Evolutionary conservation across 2,113 vertebrate genomes (phyloP), one percentile per base, ranked within the genome.

Genomic region (Pomatorhinus ruficollis): DNA sequence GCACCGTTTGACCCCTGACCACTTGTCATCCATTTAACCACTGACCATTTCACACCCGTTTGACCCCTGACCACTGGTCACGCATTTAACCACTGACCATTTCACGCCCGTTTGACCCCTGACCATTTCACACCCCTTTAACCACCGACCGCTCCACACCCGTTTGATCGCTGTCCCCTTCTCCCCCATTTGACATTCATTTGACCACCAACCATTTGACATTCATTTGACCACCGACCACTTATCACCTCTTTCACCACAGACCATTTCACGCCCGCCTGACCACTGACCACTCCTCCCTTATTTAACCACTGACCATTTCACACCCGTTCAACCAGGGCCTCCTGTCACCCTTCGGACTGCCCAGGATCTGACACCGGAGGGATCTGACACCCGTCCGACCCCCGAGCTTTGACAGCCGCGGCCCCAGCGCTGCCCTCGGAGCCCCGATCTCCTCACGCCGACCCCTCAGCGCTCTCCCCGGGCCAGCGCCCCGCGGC

Each of bases 221-320:
- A 72, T 16, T 23, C 49, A 13, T 10, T 3, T 50, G 24, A 50
- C 35, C 64, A 42, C 54, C 7, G 0, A 17, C 28, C 23, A 7
- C 23, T 39, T 2, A 2, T 10, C 80, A 35, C 31, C 22, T 15
- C 2, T 22, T 4, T 37, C 4, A 20, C 59, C 3, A 6, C 60
- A 2, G 11, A 23, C 9, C 47, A 53, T 14, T 42, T 18, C 37
- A 13, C 56, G 6, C 8, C 9, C 10, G 1, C 40, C 5, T 25
- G 2, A 27, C 35, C 35, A 6, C 39, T 3, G 17, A 39, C 30
- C 35, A 18, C 23, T 37, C 7, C 21, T 23, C 33, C 33, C 56
- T 15, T 17, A 11, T 35, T 27, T 44, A 7, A 52, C 59, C 37
- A 3, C 30, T 8, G 47, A 4, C 35, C 60, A 7, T 23, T 42